Percentiles rank a stretch among this genome's conserved stretches.
Conservation (phyloP, 2,113 vertebrate genomes). For the Lagenorhynchus albirostris region DNA sequence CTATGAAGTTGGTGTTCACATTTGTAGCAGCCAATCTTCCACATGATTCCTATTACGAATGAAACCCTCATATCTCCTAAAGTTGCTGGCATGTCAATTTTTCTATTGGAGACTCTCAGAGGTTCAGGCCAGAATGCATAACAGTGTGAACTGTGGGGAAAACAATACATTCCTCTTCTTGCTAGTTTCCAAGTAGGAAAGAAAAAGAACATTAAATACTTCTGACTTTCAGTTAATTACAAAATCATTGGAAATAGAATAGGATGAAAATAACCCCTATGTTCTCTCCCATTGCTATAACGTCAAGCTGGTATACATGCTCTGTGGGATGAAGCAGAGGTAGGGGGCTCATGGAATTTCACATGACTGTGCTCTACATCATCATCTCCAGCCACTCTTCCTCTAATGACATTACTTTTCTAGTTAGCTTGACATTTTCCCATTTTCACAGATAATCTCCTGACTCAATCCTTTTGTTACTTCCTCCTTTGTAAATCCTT, state of each 20-base stretch:
- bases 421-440: not conserved
- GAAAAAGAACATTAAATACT: constrained; percentile 3
- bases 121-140: not conserved
- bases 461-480: not conserved
- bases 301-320: not conserved
- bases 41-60: constrained; percentile 26
- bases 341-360: not conserved
- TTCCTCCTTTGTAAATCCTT: not conserved
- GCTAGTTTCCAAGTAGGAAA: not conserved
- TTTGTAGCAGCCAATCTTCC: not conserved
- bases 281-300: not conserved
- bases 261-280: not conserved
- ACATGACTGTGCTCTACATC: not conserved
- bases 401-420: not conserved
- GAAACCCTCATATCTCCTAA: constrained; percentile 1
- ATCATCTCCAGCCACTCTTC: not conserved
- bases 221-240: not conserved
- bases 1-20: not conserved
- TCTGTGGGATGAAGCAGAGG: not conserved
- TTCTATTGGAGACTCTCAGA: constrained; percentile 35
- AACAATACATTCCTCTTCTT: not conserved
- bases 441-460: not conserved
- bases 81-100: not conserved
- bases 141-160: not conserved
- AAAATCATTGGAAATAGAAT: not conserved